Evolutionary conservation across 2,113 vertebrate species (phyloP), one percentile per base, ranked within the genome.

Genomic region (Engraulis encrasicolus): DNA sequence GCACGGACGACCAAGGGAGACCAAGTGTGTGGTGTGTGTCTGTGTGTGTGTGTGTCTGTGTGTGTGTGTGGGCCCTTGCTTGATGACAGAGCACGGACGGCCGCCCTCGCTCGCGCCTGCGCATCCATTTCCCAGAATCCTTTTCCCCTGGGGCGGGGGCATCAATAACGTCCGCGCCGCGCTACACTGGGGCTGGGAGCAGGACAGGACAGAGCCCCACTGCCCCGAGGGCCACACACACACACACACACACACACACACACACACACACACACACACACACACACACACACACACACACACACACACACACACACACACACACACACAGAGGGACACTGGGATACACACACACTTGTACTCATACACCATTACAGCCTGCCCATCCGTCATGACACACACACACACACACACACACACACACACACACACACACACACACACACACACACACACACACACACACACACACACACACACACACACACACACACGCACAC

Each of bases 131-230:
- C 94, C 93, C 58, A 85, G 92, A 93, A 94, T 91, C 91, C 93
- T 95, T 93, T 89, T 92, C 95, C 95, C 98, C 98, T 0, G 93
- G 97, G 97, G 98, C 97, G 38, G 96, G 94, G 86, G 95, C 97
- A 99, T 99, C 96, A 99, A 98, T 99, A 99, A 99, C 88, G 87
- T 94, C 95, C 89, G 89, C 91, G 91, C 88, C n/a, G n/a, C n/a
- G n/a, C n/a, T n/a, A n/a, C n/a, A n/a, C n/a, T 82, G 92, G 88
- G 94, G 86, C 86, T 86, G 92, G 90, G 89, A 93, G 90, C 93
- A 93, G 82, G 91, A 92, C 93, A 93, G 82, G 91, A 92, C 91
- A 86, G 61, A 79, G 34, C 83, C 89, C 86, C 80, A 82, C 86
- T 79, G 93, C 94, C 89, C 80, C 91, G 90, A 86, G 90, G 95